Percentiles rank a stretch among this genome's conserved stretches.
phyloP scores from a whole-genome alignment of 1,140 invertebrate species.

The honey bee (Apis mellifera) region DNA sequence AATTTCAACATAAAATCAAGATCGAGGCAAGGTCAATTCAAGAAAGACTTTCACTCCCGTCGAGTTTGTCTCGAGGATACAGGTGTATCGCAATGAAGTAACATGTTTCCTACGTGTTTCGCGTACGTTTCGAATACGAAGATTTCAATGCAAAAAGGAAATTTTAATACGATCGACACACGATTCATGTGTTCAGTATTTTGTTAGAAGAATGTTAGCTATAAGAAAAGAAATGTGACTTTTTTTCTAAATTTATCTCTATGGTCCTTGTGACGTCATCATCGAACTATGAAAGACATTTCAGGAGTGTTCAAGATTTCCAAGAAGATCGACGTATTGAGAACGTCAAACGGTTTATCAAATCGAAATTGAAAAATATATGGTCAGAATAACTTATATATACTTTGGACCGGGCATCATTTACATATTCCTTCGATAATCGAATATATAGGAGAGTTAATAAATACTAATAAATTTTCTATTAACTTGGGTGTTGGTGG shows the following conservation, averaged over 20 bases:
- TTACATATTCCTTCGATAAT: too few relatives aligned
- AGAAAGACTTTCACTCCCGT: constrained; percentile 40
- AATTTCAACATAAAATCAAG: neutral
- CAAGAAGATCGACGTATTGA: neutral
- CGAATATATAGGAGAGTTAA: neutral
- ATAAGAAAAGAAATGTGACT: neutral
- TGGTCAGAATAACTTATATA: too few relatives aligned
- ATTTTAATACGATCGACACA: neutral
- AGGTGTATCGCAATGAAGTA: constrained; percentile 25
- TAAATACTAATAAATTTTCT: neutral
- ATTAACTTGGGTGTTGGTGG: neutral
- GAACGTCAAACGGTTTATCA: neutral
- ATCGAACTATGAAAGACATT: neutral
- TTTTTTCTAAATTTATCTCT: neutral
- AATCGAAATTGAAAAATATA: neutral
- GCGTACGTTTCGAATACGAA: constrained; percentile 4
- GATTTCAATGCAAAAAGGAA: neutral
- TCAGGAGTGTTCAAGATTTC: neutral
- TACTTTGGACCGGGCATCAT: too few relatives aligned
- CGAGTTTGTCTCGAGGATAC: neutral
- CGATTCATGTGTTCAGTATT: constrained; percentile 41
- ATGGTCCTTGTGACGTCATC: too few relatives aligned
- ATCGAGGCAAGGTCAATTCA: neutral
- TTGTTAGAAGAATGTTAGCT: too few relatives aligned
- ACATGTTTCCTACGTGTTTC: constrained; percentile 27